A percentile compares a stretch with the other conserved stretches of the same genome.
Conservation (phyloP, 2,113 vertebrate genomes). For the Tichodroma muraria region DNA sequence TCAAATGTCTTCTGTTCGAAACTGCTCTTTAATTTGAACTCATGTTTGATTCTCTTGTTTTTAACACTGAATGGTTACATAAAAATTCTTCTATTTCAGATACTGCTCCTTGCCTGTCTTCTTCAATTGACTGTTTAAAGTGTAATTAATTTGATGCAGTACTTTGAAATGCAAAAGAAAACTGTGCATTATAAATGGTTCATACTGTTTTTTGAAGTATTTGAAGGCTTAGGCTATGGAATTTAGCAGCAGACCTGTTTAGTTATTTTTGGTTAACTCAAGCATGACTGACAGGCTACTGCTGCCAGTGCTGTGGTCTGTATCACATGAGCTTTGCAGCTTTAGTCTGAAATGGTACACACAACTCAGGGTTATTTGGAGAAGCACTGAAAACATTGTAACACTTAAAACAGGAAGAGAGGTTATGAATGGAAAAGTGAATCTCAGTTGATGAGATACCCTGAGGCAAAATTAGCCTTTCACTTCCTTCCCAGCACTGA, state of each 20-base stretch:
- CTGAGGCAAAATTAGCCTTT: neutral
- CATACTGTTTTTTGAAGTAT: neutral
- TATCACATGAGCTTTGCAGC: neutral
- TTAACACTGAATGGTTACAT: constrained; percentile 62
- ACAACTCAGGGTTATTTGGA: neutral
- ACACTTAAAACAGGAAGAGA: neutral
- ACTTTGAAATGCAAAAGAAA: neutral
- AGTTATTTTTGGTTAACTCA: neutral
- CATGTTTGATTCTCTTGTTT: constrained; percentile 51
- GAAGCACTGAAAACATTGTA: neutral
- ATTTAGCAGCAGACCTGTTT: neutral
- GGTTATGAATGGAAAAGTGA: neutral
- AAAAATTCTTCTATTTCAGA: constrained; percentile 59
- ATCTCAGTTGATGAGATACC: too few species aligned
- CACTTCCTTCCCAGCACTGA: neutral
- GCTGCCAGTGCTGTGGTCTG: neutral
- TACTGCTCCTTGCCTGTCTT: neutral
- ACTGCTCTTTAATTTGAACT: constrained; percentile 48
- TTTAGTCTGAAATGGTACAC: neutral
- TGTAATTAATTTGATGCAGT: neutral
- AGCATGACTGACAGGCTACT: neutral
- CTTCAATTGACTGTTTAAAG: neutral
- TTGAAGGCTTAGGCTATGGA: neutral
- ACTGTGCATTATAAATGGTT: neutral
- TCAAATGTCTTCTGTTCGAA: constrained; percentile 68